A percentile compares a stretch with the other conserved stretches of the same genome.
These are phyloP conservation scores for Lycaena phlaeas DNA, from an alignment of 2,888 invertebrate species.

Conservation along the genomic window DNA sequence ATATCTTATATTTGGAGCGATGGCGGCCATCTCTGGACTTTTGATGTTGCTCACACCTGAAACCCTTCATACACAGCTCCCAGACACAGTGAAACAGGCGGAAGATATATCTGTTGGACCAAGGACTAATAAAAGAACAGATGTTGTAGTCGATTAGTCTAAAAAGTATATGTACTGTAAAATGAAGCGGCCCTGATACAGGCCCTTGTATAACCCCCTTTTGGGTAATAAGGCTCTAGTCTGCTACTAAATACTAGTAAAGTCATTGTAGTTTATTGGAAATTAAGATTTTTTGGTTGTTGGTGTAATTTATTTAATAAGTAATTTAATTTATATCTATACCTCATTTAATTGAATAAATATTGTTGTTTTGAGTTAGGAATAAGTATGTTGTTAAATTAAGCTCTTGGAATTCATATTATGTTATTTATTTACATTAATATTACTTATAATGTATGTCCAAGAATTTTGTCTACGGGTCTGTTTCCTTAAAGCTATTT, in stretches of 20 bases:
- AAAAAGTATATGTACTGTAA: neutral
- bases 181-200: neutral
- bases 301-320: too few species aligned
- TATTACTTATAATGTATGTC: too few species aligned
- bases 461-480: too few species aligned
- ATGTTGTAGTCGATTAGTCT: slow-evolving; percentile 18
- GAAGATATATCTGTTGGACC: slow-evolving; percentile 22
- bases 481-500: too few species aligned
- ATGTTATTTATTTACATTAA: too few species aligned
- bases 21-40: slow-evolving; percentile 33
- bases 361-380: too few species aligned
- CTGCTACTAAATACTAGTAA: neutral
- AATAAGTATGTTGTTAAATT: too few species aligned
- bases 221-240: neutral
- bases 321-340: too few species aligned
- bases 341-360: too few species aligned
- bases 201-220: neutral
- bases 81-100: slow-evolving; percentile 31
- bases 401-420: too few species aligned
- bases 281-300: too few species aligned
- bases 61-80: slow-evolving; percentile 25
- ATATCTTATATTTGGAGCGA: slow-evolving; percentile 38
- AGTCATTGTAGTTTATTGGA: too few species aligned
- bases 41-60: slow-evolving; percentile 30
- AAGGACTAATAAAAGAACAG: slow-evolving; percentile 12